Evolutionary conservation across 2,113 vertebrate genomes (phyloP), one percentile per base, ranked within the genome.

Genomic region (Plecturocebus donacophilus): DNA sequence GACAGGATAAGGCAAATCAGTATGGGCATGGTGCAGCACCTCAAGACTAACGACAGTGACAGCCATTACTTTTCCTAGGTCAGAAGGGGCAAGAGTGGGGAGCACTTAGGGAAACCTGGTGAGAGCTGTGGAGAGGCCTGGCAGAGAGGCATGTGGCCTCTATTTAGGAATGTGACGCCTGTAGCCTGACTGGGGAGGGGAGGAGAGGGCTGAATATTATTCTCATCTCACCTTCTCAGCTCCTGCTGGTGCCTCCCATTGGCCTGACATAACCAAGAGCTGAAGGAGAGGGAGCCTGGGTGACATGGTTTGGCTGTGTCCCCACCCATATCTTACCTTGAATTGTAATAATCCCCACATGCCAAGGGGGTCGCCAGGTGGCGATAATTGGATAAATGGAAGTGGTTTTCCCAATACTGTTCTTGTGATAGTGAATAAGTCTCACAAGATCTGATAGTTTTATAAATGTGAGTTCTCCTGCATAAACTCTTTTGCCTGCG

Each of bases 101-200:
- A 32, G 32, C 0, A 1, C 42, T 38, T 56, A 86, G 61, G n/a
- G 61, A 45, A 66, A 49, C 6, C 21, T 27, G 20, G 17, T 38
- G 45, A 56, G 13, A 38, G 38, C 3, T 0, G 0, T 7, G 10
- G 52, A 38, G 16, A 85, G n/a, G n/a, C 35, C 8, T 14, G 42
- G 61, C 40, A 45, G 21, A 45, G n/a, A 84, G 32, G 2, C 79
- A 13, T 2, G 13, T 35, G 14, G 30, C 30, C 45, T 66, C 42
- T n/a, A 25, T 4, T 25, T 42, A 84, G 19, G 3, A 84, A 23
- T 0, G 27, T 19, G 21, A 20, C 16, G 6, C 40, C 25, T 38
- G 40, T 16, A 87, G 16, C 25, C 40, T 66, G 20, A 61, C 8
- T 23, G 23, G 32, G 6, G 23, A 42, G 21, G 8, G 45, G 16